These are phyloP conservation scores for Rhea americana DNA, from an alignment of 2,113 vertebrate genomes.

Conservation along the genomic window DNA sequence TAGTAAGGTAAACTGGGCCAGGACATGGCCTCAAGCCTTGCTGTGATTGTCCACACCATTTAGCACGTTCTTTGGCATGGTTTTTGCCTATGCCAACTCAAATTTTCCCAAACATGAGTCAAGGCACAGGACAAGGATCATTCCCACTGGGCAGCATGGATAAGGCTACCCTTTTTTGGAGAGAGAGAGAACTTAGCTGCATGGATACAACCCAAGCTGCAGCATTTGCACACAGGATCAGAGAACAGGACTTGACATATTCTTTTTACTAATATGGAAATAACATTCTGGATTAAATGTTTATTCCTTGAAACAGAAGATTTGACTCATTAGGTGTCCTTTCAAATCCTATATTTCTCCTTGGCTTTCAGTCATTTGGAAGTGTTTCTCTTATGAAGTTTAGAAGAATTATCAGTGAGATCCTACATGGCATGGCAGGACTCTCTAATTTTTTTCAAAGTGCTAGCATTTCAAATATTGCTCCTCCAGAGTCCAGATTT, in stretches of 20 bases:
- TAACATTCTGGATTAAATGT: background rate
- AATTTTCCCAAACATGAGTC: fast-evolving
- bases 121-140: background rate
- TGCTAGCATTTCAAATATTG: background rate
- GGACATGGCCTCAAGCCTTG: background rate
- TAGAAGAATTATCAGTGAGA: background rate
- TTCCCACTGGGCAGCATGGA: background rate
- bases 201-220: fast-evolving
- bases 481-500: background rate
- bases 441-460: background rate
- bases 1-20: background rate
- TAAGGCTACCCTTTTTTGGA: background rate
- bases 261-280: background rate
- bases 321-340: background rate
- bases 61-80: fast-evolving
- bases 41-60: background rate
- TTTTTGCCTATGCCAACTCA: fast-evolving
- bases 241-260: background rate
- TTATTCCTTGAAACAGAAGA: background rate
- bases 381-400: background rate
- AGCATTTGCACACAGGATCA: fast-evolving
- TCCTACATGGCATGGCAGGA: background rate
- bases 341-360: background rate
- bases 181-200: background rate
- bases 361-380: background rate